Evolutionary conservation across 2,797 vertebrate species (phyloP).

Genomic region (Buphagus erythrorhynchus): DNA sequence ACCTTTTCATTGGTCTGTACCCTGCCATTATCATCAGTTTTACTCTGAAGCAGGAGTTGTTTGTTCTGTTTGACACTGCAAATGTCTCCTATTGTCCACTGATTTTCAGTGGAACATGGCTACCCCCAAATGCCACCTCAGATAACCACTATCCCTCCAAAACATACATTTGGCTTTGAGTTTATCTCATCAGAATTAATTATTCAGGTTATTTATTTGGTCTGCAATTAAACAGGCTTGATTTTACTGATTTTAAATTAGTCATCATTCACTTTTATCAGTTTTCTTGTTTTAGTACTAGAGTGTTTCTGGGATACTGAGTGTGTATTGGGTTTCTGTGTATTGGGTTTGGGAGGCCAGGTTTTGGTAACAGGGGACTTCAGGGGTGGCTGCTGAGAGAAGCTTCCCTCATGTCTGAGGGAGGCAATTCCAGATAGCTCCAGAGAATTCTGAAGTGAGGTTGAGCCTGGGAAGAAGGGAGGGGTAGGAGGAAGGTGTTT

Average conservation of each 20-base stretch:
- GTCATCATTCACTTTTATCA: background rate
- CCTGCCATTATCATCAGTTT: background rate
- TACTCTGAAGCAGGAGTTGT: background rate
- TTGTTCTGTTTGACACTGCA: background rate
- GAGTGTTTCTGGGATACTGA: background rate
- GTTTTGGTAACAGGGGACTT: background rate
- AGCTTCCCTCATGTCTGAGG: fast-evolving
- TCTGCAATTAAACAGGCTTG: background rate
- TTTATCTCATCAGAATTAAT: background rate
- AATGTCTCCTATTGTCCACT: background rate
- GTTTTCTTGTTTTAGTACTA: background rate
- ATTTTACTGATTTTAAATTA: background rate
- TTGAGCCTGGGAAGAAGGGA: background rate
- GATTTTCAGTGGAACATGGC: background rate
- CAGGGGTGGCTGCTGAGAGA: background rate
- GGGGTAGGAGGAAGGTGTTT: background rate
- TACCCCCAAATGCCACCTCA: background rate
- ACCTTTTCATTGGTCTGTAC: background rate
- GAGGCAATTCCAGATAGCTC: background rate
- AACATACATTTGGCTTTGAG: fast-evolving
- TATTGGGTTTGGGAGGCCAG: background rate
- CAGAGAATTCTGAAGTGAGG: background rate
- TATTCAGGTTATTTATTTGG: background rate
- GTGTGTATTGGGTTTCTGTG: background rate
- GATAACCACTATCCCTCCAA: background rate